Base-by-base conservation (phyloP, 2,888 invertebrate genomes). In the Cotesia congregata region DNA sequence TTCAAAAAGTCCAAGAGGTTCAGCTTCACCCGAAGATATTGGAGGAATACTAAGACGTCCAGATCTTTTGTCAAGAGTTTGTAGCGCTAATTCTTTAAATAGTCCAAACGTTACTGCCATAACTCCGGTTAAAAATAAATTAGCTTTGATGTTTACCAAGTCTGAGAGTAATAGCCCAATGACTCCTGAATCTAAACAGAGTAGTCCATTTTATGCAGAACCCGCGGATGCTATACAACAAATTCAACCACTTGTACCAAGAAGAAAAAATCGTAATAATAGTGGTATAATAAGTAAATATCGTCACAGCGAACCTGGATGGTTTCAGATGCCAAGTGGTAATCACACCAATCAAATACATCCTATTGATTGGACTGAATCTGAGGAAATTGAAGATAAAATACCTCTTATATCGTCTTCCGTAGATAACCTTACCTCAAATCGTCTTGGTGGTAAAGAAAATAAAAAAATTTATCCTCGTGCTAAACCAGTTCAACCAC, bases 181-280 rank as follows among this genome's bases (percentile, higher is more conserved):
- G 80, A 88, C 85, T 1, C 88, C 89, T 0, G 87, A 89, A 72
- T 87, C 88, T 61, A 95, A 95, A 82, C 94, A 95, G 86, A 94
- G 94, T 12, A 96, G 96, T 88, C 96, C 96, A 0, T 96, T 96
- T 86, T 97, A 97, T 86, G 96, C 96, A 1, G 96, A 97, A 89
- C 97, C 97, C 40, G 96, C 96, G 9, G 97, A 97, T 90, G 93
- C 96, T 39, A 91, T 96, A 75, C 93, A 93, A 85, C 93, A 93
- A 86, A 82, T 80, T 15, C 79, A 80, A 39, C 85, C 85, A 3
- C 83, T 88, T 40, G 83, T 85, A 15, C 83, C 87, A 5, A 83
- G 88, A 67, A 85, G 87, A 79, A 83, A 83, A 72, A 50, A 50
- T 50, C 83, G 83, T 7, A 86, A 84, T 64, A 86, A 83, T 74